Base-by-base conservation (phyloP, 2,888 invertebrate genomes). In the Pandemis cinnamomeana region DNA sequence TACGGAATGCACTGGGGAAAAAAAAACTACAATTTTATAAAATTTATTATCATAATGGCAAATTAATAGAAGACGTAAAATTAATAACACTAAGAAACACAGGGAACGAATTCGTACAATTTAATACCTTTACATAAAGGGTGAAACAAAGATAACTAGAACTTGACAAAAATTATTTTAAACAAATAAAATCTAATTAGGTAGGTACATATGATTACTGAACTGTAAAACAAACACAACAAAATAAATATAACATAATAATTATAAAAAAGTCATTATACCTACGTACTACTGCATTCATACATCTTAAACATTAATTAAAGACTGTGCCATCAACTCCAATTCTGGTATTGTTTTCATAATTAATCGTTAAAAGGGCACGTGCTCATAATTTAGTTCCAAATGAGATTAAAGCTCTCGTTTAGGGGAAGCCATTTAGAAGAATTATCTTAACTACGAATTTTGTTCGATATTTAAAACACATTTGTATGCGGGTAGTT, bases 301-400 rank as follows among this genome's bases (percentile, higher is more conserved):
- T 7, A 5, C 20, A 53, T 55, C 20, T 58, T 7, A 27, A 27
- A 4, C 5, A 10, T 58, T 27, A 58, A 58, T 61, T 27, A 13
- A 27, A 7, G 5, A 48, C 36, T 67, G 58, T 3, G n/a, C 36
- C 20, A 67, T 61, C 42, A 61, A 72, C 62, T 72, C 13, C 7
- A 67, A 48, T 60, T 64, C 58, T 27, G 44, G 15, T 42, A 36
- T 61, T 41, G 58, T 64, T 64, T 64, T 64, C n/a, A 48, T 63
- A 44, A 51, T 78, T 75, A 80, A 77, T 80, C 78, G 82, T 85
- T 81, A 84, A 81, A 80, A 76, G 78, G 83, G 80, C 89, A 89
- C 89, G 89, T 89, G 89, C 81, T 82, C 80, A 83, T 87, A 85
- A 89, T 89, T 86, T 58, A 69, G 20, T 41, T 53, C 78, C 75